Conservation (phyloP, 1,140 invertebrate genomes). For the Aricia agestis region DNA sequence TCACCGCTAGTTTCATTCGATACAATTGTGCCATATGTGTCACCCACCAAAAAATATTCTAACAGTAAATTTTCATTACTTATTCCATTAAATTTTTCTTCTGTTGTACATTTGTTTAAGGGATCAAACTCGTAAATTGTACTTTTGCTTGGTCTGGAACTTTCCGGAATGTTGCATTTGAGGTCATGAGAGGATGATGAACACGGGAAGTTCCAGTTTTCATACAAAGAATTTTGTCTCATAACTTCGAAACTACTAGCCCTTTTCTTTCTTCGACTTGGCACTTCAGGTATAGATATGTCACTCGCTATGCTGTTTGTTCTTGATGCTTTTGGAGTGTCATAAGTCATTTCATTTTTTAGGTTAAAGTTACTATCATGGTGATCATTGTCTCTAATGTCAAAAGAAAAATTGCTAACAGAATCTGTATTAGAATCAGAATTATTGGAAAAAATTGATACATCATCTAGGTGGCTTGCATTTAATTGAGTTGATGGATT, state of each 20-base stretch:
- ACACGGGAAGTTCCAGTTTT: conserved; percentile 55
- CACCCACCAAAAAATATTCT: conserved; percentile 61
- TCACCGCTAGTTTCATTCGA: conserved; percentile 44
- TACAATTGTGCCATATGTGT: conserved; percentile 59
- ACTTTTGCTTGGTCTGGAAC: conserved; percentile 52
- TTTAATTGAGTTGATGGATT: conserved; percentile 46
- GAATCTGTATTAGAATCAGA: conserved; percentile 57
- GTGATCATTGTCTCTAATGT: conserved; percentile 51
- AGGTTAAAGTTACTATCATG: conserved; percentile 34
- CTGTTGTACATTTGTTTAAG: conserved; percentile 38
- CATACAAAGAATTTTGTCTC: conserved; percentile 59
- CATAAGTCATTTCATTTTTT: conserved; percentile 49
- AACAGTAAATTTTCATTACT: conserved; percentile 63
- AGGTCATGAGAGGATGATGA: conserved; percentile 23
- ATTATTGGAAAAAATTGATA: conserved; percentile 59
- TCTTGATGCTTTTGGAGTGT: conserved; percentile 50
- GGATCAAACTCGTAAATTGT: conserved; percentile 69
- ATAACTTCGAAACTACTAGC: conserved; percentile 44
- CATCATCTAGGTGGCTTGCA: conserved; percentile 49
- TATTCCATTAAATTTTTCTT: conserved; percentile 52
- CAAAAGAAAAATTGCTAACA: conserved; percentile 53
- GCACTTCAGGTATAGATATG: conserved; percentile 44
- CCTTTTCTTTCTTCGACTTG: conserved; percentile 51
- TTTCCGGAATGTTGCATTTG: conserved; percentile 12
- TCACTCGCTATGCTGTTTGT: conserved; percentile 48